Conservation (phyloP, 2,797 vertebrate genomes). For the Xenopus petersii region DNA sequence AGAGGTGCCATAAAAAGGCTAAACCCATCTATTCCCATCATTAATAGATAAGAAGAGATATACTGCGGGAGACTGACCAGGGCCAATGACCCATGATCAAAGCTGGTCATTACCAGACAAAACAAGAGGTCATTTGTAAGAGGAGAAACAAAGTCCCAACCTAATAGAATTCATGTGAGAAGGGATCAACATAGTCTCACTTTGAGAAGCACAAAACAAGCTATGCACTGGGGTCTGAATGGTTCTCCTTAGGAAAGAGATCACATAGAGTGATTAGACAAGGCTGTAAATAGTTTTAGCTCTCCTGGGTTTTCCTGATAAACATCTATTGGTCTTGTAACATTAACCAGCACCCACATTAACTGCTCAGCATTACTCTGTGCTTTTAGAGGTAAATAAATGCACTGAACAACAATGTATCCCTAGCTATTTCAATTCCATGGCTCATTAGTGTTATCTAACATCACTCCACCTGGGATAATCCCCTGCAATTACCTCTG, state of each 20-base stretch:
- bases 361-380: conserved; percentile 32
- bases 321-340: conserved; percentile 49
- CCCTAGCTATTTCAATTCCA: conserved; percentile 25
- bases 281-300: conserved; percentile 54
- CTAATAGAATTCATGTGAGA: conserved; percentile 58
- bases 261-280: conserved; percentile 52
- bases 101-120: conserved; percentile 49
- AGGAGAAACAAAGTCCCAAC: conserved; percentile 53
- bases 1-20: conserved; percentile 43
- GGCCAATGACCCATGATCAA: conserved; percentile 61
- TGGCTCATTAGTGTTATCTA: conserved; percentile 15
- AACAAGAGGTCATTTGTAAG: conserved; percentile 13
- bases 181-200: conserved; percentile 59
- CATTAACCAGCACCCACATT: conserved; percentile 39
- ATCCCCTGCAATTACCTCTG: too few species aligned
- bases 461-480: conserved; percentile 18
- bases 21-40: conserved; percentile 6
- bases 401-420: not conserved
- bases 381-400: conserved; percentile 33
- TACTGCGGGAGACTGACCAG: conserved; percentile 43
- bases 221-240: conserved; percentile 52
- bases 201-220: conserved; percentile 51
- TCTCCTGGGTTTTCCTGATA: conserved; percentile 53
- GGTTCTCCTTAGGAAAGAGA: conserved; percentile 38
- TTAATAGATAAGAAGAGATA: conserved; percentile 56